Conservation (phyloP, 1,140 invertebrate genomes). For the Hetaerina americana region DNA sequence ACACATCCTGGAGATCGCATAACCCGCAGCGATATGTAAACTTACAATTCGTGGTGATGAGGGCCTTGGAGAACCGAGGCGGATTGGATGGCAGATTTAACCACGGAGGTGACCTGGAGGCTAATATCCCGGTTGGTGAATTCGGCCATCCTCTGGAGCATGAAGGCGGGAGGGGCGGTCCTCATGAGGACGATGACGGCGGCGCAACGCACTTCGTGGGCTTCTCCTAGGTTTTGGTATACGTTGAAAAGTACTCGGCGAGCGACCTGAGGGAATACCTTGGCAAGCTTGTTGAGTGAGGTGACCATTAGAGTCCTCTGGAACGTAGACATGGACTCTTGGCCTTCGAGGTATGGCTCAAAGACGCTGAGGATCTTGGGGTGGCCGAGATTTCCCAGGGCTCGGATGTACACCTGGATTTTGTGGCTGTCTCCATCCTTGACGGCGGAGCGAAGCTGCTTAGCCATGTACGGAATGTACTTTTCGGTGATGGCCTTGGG, state of each 20-base stretch:
- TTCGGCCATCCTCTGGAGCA: slow-evolving; percentile 52
- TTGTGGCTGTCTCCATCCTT: slow-evolving; percentile 33
- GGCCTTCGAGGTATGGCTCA: slow-evolving; percentile 51
- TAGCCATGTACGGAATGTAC: slow-evolving; percentile 41
- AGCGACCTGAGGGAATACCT: slow-evolving; percentile 32
- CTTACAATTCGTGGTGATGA: slow-evolving; percentile 16
- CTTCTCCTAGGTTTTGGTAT: slow-evolving; percentile 46
- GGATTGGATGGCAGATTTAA: slow-evolving; percentile 40
- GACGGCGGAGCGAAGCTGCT: slow-evolving; percentile 37
- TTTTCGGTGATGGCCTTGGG: slow-evolving; percentile 33
- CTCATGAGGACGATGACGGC: slow-evolving; percentile 43
- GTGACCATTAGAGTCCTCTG: slow-evolving; percentile 46
- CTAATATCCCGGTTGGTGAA: slow-evolving; percentile 46
- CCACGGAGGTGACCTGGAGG: slow-evolving; percentile 42
- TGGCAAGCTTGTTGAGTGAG: slow-evolving; percentile 34
- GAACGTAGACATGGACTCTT: slow-evolving; percentile 35
- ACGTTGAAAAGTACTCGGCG: slow-evolving; percentile 46
- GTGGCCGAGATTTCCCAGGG: slow-evolving; percentile 47
- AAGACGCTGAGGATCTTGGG: slow-evolving; percentile 41
- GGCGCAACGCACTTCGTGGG: slow-evolving; percentile 44
- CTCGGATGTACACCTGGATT: slow-evolving; percentile 42
- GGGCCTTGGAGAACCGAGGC: slow-evolving; percentile 29
- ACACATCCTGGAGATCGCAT: too few relatives aligned
- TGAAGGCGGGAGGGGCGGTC: slow-evolving; percentile 38
- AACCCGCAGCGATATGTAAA: too few relatives aligned